These are phyloP conservation scores for Stenodema calcarata DNA, from an alignment of 2,888 invertebrate species.

Conservation along the genomic window DNA sequence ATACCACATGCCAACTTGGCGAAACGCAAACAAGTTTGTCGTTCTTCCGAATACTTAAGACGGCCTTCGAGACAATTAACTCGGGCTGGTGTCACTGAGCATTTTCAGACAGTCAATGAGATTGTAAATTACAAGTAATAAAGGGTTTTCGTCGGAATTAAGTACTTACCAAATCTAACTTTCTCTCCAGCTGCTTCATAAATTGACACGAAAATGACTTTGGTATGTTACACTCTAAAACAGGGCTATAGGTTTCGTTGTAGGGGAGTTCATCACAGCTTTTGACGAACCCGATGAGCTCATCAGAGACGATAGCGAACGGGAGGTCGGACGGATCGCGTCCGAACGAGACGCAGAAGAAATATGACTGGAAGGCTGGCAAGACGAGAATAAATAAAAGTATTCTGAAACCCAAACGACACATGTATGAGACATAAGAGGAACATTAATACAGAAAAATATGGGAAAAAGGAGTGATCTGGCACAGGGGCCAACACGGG, in stretches of 20 bases:
- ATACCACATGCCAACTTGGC: too few species aligned
- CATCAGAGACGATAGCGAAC: constrained; percentile 82
- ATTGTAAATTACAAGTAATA: too few species aligned
- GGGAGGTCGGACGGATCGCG: constrained; percentile 79
- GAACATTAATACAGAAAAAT: neutral
- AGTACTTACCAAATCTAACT: constrained; percentile 48
- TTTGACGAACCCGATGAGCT: constrained; percentile 63
- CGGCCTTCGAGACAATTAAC: too few species aligned
- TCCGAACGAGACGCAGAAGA: constrained; percentile 88
- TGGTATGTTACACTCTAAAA: constrained; percentile 51
- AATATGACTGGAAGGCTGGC: constrained; percentile 82
- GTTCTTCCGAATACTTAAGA: too few species aligned
- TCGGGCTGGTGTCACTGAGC: too few species aligned
- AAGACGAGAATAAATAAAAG: constrained; percentile 85
- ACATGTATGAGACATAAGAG: neutral
- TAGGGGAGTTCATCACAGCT: constrained; percentile 45
- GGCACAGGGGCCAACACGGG: too few species aligned
- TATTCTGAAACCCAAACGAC: constrained; percentile 65
- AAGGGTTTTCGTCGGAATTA: too few species aligned
- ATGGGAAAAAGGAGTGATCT: too few species aligned
- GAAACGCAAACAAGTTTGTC: too few species aligned
- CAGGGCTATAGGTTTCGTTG: constrained; percentile 50
- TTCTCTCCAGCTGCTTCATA: constrained; percentile 42
- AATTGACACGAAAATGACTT: constrained; percentile 51
- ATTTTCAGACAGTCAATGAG: too few species aligned